A percentile compares a stretch with the other conserved stretches of the same genome.
Conservation (phyloP, 2,888 invertebrate species). For the Lasiommata megera region DNA sequence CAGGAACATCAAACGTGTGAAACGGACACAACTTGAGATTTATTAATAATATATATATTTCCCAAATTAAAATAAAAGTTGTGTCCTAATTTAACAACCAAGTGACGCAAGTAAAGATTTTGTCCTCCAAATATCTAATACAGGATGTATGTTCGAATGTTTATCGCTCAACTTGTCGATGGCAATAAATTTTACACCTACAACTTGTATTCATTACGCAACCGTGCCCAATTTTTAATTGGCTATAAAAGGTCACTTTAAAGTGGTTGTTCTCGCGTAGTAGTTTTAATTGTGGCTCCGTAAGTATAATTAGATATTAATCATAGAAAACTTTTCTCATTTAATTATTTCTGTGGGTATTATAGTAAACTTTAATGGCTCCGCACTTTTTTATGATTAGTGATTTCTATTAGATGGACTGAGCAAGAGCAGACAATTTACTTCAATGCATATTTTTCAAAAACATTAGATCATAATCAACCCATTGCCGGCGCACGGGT, state of each 20-base stretch:
- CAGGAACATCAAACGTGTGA: too few relatives aligned
- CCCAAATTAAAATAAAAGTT: neutral
- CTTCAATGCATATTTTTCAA: too few relatives aligned
- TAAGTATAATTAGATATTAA: constrained; percentile 1
- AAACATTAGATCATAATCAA: too few relatives aligned
- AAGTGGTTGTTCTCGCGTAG: constrained; percentile 11
- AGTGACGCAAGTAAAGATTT: constrained; percentile 12
- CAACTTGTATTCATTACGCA: constrained; percentile 19
- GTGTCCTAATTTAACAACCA: neutral
- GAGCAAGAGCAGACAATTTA: too few relatives aligned
- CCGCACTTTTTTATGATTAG: neutral
- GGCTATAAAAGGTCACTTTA: constrained; percentile 20
- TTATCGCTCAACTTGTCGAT: constrained; percentile 16
- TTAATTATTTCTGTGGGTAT: neutral
- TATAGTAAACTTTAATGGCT: neutral
- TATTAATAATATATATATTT: too few relatives aligned
- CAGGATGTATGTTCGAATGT: constrained; percentile 19
- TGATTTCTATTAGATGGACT: too few relatives aligned
- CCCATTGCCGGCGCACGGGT: too few relatives aligned
- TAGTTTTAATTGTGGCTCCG: neutral
- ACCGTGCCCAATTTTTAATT: constrained; percentile 26
- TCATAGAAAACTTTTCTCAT: neutral
- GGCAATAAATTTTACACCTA: constrained; percentile 22
- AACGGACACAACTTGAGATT: too few relatives aligned
- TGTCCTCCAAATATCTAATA: constrained; percentile 22